These are phyloP conservation scores for Callipepla squamata DNA, from an alignment of 2,113 vertebrate species.

Conservation along the genomic window DNA sequence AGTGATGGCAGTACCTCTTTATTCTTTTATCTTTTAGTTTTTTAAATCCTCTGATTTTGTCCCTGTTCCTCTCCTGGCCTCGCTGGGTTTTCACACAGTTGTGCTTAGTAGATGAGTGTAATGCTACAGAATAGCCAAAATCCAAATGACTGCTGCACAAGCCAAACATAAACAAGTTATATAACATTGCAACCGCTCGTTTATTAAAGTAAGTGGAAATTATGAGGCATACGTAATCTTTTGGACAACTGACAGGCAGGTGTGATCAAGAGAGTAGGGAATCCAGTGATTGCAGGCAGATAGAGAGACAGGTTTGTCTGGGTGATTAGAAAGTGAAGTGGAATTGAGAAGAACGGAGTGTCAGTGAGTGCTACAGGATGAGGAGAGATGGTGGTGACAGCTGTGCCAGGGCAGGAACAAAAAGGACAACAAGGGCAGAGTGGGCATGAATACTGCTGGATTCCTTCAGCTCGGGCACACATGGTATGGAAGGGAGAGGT, in stretches of 20 bases:
- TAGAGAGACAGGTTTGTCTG: conserved; percentile 52
- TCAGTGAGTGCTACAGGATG: not conserved
- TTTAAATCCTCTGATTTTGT: not conserved
- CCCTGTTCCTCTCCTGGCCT: not conserved
- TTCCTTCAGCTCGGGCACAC: not conserved
- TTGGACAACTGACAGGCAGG: conserved; percentile 68
- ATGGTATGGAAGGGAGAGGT: not conserved
- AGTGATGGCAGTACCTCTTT: not conserved
- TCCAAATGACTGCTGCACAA: not conserved
- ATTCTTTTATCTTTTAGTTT: not conserved
- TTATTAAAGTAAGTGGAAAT: conserved; percentile 62
- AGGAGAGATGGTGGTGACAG: not conserved
- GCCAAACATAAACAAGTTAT: conserved; percentile 66
- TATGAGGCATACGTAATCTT: conserved; percentile 45
- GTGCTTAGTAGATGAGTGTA: not conserved
- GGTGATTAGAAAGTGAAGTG: conserved; percentile 44
- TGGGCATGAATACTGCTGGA: not conserved
- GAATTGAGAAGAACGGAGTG: not conserved
- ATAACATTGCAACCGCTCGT: conserved; percentile 53
- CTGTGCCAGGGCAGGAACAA: not conserved
- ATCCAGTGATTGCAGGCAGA: conserved; percentile 45
- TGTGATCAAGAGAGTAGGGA: conserved; percentile 54
- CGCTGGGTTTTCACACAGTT: not conserved
- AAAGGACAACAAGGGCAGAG: not conserved
- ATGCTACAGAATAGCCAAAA: conserved; percentile 1